phyloP scores from a whole-genome alignment of 2,797 vertebrate genomes.

The Xenentodon cancila region DNA sequence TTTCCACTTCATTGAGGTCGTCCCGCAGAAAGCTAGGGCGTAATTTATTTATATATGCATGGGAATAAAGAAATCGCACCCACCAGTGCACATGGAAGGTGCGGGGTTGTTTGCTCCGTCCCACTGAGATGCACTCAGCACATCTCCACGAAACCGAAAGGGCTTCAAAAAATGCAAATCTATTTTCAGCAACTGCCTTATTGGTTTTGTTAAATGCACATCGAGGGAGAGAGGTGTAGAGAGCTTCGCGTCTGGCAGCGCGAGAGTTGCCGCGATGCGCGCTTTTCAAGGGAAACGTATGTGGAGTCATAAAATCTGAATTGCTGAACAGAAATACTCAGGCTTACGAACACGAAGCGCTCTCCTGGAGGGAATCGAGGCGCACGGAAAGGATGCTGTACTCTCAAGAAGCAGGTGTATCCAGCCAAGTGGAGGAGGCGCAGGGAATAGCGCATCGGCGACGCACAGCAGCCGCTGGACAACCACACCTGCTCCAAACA shows the following conservation, averaged over 20 bases:
- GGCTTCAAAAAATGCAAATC: too few relatives aligned
- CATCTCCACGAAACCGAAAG: neutral
- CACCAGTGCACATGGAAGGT: neutral
- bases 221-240: neutral
- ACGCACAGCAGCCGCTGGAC: conserved; percentile 45
- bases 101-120: neutral
- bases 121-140: neutral
- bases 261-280: conserved; percentile 16
- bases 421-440: conserved; percentile 48
- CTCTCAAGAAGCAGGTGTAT: conserved; percentile 63
- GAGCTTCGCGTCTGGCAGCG: conserved; percentile 1
- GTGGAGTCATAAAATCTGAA: conserved; percentile 15
- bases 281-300: conserved; percentile 1
- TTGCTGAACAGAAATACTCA: neutral
- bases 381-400: conserved; percentile 51
- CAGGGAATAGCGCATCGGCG: conserved; percentile 36
- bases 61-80: neutral
- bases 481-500: conserved; percentile 50
- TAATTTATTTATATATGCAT: conserved; percentile 8
- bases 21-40: conserved; percentile 35
- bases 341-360: conserved; percentile 5
- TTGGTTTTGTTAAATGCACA: conserved; percentile 9
- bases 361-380: conserved; percentile 13
- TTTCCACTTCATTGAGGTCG: conserved; percentile 30
- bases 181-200: conserved; percentile 34